Percentiles rank a stretch among this genome's conserved stretches.
These are phyloP conservation scores for Mirounga angustirostris DNA, from an alignment of 2,113 vertebrate genomes.

Conservation along the genomic window DNA sequence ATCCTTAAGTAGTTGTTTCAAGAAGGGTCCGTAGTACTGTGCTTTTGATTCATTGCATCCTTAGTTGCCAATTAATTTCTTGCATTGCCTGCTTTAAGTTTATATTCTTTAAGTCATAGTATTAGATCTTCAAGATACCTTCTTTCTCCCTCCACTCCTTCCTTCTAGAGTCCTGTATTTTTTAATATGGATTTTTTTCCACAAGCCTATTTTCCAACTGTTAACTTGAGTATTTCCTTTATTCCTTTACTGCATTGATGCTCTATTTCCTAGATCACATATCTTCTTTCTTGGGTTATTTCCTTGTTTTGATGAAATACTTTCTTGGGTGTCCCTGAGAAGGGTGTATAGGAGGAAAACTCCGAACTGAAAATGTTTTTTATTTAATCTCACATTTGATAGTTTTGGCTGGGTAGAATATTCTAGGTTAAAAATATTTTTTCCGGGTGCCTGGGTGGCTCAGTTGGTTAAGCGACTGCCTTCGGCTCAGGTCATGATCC, in stretches of 20 bases:
- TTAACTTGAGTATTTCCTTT: background rate
- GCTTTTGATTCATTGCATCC: background rate
- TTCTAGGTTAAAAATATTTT: conserved; percentile 2
- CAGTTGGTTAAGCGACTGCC: no score
- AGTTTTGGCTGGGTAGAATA: background rate
- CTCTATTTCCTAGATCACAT: background rate
- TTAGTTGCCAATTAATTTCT: background rate
- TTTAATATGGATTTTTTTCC: background rate
- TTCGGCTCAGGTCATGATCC: no score
- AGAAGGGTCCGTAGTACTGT: background rate
- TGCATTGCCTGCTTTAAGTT: background rate
- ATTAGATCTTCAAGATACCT: background rate
- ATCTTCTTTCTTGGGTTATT: background rate
- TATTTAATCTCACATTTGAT: background rate
- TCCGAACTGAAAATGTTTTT: background rate
- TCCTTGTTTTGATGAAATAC: background rate
- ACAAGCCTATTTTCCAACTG: background rate
- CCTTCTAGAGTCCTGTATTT: background rate
- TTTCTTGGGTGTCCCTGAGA: background rate
- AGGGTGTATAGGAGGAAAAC: background rate
- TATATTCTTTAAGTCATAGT: background rate
- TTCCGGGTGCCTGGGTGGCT: background rate
- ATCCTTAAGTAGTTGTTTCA: background rate
- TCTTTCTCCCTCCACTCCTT: background rate
- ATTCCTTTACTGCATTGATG: background rate